Base-by-base conservation (phyloP, 2,113 vertebrate genomes). In the Anarrhichthys ocellatus region DNA sequence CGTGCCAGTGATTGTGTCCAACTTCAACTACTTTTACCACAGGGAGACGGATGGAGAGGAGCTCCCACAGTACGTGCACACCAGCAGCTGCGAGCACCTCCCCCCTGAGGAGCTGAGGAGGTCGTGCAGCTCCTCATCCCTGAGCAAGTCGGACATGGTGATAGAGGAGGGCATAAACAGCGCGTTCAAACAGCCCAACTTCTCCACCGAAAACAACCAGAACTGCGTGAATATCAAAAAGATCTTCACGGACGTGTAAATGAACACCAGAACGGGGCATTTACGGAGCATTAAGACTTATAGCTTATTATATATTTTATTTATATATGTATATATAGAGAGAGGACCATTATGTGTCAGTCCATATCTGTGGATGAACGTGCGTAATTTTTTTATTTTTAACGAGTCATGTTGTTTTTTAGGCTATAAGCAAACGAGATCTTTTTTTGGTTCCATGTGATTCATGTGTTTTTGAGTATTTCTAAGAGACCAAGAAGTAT, bases 1-100 rank as follows among this genome's bases (percentile, higher is more conserved):
- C 0, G 98, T 99, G 79, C 98, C 98, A 0, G 98, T 99, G 62
- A 99, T 99, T 36, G 98, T 99, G 82, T 99, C 98, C 91, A 99
- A 99, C 62, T 99, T 99, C 94, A 99, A 99, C 91, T 99, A 99
- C 76, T 99, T 99, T 90, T 99, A 99, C 91, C 98, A 99, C 93
- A 93, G 98, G 54, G 98, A 99, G 95, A 99, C 97, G 0, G 98
- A 99, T 6, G 97, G 97, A 6, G 98, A 99, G 94, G 98, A 99
- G 34, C 97, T 97, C 83, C 96, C 97, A 2, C 97, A 97, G 81
- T 98, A 97, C 88, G 71, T 96, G 94, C 96, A 97, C 63, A 92
- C 96, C 6, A 95, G 94, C 64, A 98, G 97, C 94, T 98, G 97
- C 83, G 97, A 98, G 92, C 97, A 97, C 85, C 95, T 97, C 78